These are phyloP conservation scores for Pelochelys cantorii DNA, from an alignment of 2,797 vertebrate genomes.

Conservation along the genomic window DNA sequence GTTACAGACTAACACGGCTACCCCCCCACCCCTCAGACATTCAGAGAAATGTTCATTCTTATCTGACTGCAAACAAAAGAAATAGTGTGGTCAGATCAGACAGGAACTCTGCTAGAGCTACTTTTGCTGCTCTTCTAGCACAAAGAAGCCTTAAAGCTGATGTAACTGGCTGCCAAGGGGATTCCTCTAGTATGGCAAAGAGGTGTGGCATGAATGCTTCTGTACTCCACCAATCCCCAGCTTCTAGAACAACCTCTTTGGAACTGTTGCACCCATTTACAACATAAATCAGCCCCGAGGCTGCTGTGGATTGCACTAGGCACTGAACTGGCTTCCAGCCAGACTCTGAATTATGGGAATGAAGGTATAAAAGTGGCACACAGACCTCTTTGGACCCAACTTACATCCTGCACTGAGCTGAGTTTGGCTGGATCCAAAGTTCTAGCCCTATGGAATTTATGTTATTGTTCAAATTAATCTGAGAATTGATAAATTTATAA, in stretches of 20 bases:
- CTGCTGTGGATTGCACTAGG: background rate
- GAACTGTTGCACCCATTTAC: background rate
- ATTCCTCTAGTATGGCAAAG: background rate
- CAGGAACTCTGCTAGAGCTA: background rate
- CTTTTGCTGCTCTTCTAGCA: background rate
- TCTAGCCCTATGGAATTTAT: slow-evolving; percentile 1
- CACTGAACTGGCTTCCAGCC: background rate
- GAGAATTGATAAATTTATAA: background rate
- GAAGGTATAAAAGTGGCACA: background rate
- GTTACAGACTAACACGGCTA: no score
- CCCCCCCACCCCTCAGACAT: no score
- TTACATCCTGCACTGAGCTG: background rate
- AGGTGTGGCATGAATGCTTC: background rate
- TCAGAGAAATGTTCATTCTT: background rate
- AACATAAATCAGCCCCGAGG: background rate
- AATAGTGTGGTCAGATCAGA: background rate
- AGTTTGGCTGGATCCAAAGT: background rate
- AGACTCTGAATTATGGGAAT: background rate
- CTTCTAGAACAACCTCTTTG: background rate
- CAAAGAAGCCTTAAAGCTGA: background rate
- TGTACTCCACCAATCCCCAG: background rate
- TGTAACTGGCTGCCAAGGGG: background rate
- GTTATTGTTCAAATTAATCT: background rate
- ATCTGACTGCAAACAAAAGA: background rate
- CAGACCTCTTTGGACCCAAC: background rate